A percentile compares a stretch with the other conserved stretches of the same genome.
Conservation (phyloP, 2,113 vertebrate species). For the Triplophysa siluroides region DNA sequence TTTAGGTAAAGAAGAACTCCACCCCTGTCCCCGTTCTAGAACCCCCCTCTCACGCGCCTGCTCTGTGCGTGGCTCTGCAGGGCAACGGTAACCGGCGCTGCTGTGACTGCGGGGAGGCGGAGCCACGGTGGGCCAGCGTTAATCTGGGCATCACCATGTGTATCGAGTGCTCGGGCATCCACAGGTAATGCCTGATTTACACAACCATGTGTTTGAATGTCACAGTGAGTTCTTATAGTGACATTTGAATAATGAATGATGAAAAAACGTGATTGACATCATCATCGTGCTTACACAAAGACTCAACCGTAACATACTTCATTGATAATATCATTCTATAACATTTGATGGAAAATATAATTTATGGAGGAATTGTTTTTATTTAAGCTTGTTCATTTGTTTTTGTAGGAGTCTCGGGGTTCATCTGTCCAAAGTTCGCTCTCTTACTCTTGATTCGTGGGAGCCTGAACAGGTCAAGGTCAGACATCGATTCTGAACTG, state of each 20-base stretch:
- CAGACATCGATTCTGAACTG: neutral
- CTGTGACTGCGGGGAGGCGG: conserved; percentile 75
- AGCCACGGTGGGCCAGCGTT: conserved; percentile 76
- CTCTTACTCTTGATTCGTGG: conserved; percentile 80
- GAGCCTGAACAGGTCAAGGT: conserved; percentile 78
- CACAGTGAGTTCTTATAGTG: too few species aligned
- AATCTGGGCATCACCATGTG: conserved; percentile 78
- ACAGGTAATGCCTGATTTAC: conserved; percentile 63
- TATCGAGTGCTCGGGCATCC: conserved; percentile 78
- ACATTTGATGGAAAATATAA: neutral
- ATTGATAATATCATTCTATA: neutral
- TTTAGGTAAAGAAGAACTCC: conserved; percentile 57
- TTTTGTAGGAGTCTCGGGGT: conserved; percentile 75
- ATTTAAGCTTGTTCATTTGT: conserved; percentile 11
- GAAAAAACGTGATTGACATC: too few species aligned
- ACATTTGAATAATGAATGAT: too few species aligned
- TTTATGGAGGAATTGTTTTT: neutral
- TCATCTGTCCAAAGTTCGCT: conserved; percentile 78
- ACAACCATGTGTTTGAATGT: too few species aligned
- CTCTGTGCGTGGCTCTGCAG: conserved; percentile 62
- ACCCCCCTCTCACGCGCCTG: conserved; percentile 10
- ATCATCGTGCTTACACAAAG: too few species aligned
- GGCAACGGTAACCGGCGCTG: conserved; percentile 69
- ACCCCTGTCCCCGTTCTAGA: conserved; percentile 6
- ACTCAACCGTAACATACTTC: too few species aligned